phyloP scores from a whole-genome alignment of 2,888 invertebrate species.

The Aspidapion aeneum region DNA sequence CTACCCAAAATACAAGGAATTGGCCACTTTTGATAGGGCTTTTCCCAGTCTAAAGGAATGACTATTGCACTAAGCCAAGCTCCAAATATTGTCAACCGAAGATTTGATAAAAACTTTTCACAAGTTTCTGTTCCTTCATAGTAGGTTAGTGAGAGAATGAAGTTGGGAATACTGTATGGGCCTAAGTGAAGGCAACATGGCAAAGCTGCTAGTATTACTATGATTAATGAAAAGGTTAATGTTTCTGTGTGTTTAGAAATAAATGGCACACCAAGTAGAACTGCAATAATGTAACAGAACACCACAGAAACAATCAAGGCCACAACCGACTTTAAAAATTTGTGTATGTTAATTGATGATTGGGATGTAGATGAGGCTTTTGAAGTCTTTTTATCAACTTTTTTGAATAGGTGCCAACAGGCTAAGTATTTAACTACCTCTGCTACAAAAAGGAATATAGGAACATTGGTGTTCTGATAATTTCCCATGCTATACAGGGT shows the following conservation, averaged over 20 bases:
- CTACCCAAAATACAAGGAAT: conserved; percentile 70
- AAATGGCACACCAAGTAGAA: conserved; percentile 67
- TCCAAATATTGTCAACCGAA: conserved; percentile 62
- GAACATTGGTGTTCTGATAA: conserved; percentile 44
- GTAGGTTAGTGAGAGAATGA: conserved; percentile 54
- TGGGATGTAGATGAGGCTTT: not conserved
- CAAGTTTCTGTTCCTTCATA: conserved; percentile 52
- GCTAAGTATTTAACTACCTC: conserved; percentile 53
- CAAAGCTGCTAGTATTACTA: conserved; percentile 60
- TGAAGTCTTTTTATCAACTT: conserved; percentile 37
- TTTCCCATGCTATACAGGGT: conserved; percentile 60
- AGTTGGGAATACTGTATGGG: conserved; percentile 53
- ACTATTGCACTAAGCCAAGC: conserved; percentile 83
- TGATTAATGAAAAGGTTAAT: conserved; percentile 59
- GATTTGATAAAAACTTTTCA: conserved; percentile 57
- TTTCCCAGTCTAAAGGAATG: conserved; percentile 89
- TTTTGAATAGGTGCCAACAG: conserved; percentile 28
- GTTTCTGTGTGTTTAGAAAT: conserved; percentile 63
- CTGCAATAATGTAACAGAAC: conserved; percentile 57
- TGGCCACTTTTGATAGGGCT: conserved; percentile 83
- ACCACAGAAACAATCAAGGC: conserved; percentile 50
- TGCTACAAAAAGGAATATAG: conserved; percentile 43
- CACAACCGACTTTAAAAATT: conserved; percentile 35
- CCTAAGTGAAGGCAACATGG: conserved; percentile 62
- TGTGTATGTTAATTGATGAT: conserved; percentile 30